Percentiles rank a stretch among this genome's conserved stretches.
Evolutionary conservation across 2,888 invertebrate genomes (phyloP).

Genomic region (Metellina segmentata): DNA sequence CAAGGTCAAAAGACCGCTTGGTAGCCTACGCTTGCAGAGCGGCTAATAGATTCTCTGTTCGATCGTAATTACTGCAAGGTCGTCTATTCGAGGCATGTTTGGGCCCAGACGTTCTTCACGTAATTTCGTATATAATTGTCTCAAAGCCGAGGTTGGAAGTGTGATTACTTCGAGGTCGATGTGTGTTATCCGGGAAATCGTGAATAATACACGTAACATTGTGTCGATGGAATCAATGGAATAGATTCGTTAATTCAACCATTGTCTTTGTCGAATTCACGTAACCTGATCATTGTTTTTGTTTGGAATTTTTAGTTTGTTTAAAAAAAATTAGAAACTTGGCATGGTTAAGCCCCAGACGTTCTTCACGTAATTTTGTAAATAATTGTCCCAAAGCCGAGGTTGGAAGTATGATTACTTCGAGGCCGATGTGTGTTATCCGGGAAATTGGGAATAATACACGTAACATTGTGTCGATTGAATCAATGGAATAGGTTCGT

Average conservation of each 20-base stretch:
- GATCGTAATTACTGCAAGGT: conserved; percentile 34
- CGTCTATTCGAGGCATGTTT: conserved; percentile 5
- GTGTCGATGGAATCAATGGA: neutral
- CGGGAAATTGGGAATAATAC: neutral
- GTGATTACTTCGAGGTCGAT: neutral
- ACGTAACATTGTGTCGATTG: neutral
- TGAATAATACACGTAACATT: neutral
- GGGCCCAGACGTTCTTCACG: conserved; percentile 26
- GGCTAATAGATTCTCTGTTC: conserved; percentile 37
- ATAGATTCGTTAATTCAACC: too few relatives aligned
- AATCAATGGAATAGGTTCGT: too few relatives aligned
- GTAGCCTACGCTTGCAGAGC: conserved; percentile 35
- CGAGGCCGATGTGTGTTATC: neutral
- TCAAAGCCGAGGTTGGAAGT: conserved; percentile 7
- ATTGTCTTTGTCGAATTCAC: too few relatives aligned
- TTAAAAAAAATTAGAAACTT: too few relatives aligned
- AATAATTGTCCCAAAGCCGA: conserved; percentile 16
- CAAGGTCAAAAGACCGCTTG: conserved; percentile 35
- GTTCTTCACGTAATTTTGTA: conserved; percentile 11
- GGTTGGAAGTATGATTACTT: neutral
- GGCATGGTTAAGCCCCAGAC: conserved; percentile 7
- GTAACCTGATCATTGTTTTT: too few relatives aligned
- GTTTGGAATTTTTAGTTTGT: too few relatives aligned
- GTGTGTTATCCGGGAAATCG: neutral
- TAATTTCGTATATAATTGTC: conserved; percentile 1